Evolutionary conservation across 2,797 vertebrate genomes (phyloP).

Genomic region (Gambusia yucatana): DNA sequence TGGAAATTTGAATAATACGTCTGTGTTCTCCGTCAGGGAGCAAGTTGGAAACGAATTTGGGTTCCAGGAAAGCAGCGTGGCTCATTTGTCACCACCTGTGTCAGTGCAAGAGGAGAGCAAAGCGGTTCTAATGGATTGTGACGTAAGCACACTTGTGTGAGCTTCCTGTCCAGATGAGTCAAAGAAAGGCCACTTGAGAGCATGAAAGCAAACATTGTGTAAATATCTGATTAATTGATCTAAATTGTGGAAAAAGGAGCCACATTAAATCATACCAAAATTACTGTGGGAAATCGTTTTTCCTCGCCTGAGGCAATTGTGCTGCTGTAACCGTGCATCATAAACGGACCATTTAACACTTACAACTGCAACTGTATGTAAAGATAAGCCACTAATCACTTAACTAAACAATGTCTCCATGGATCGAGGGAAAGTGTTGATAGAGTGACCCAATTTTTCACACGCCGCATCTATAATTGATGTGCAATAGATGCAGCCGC

Average conservation of each 20-base stretch:
- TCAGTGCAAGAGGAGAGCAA: slow-evolving; percentile 21
- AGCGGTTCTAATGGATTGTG: slow-evolving; percentile 55
- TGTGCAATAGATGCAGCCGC: slow-evolving; percentile 60
- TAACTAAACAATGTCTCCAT: slow-evolving; percentile 66
- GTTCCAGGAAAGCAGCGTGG: slow-evolving; percentile 28
- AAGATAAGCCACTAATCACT: slow-evolving; percentile 67
- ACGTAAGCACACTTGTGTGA: slow-evolving; percentile 34
- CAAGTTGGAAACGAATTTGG: slow-evolving; percentile 60
- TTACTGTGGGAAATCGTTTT: slow-evolving; percentile 37
- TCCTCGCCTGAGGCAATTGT: slow-evolving; percentile 23
- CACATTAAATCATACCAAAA: slow-evolving; percentile 33
- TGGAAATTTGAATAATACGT: slow-evolving; percentile 58
- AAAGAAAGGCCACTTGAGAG: neutral
- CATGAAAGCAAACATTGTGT: neutral
- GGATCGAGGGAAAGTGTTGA: slow-evolving; percentile 49
- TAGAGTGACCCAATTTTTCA: slow-evolving; percentile 67
- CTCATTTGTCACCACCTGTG: slow-evolving; percentile 54
- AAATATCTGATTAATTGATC: slow-evolving; percentile 33
- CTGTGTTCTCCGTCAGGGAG: slow-evolving; percentile 54
- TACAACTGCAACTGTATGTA: slow-evolving; percentile 51
- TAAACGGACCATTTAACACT: slow-evolving; percentile 60
- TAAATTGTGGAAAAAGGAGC: slow-evolving; percentile 4
- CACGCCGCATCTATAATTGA: slow-evolving; percentile 75
- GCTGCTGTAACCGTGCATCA: slow-evolving; percentile 43
- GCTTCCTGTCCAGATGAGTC: slow-evolving; percentile 29